A percentile compares a stretch with the other conserved stretches of the same genome.
Conservation (phyloP, 2,888 invertebrate genomes). For the Diabrotica balteata region DNA sequence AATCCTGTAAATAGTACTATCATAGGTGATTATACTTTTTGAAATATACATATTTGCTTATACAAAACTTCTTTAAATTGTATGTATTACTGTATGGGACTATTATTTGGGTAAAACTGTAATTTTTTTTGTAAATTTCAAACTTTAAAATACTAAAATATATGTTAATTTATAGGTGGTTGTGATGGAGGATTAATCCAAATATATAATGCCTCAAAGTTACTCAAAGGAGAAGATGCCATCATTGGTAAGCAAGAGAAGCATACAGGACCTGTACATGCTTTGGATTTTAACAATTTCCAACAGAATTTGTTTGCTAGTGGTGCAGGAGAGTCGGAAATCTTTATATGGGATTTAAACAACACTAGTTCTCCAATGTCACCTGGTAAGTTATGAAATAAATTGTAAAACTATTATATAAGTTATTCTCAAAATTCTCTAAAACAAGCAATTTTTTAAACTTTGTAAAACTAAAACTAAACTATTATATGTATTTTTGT, state of each 20-base stretch:
- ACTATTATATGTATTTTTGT: no score
- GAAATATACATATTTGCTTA: no score
- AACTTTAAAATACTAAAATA: no score
- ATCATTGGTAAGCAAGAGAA: slow-evolving; percentile 76
- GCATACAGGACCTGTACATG: slow-evolving; percentile 88
- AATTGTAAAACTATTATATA: neutral
- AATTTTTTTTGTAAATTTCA: no score
- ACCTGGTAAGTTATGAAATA: slow-evolving; percentile 65
- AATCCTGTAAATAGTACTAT: slow-evolving; percentile 71
- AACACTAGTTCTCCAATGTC: slow-evolving; percentile 90
- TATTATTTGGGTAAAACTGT: no score
- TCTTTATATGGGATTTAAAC: slow-evolving; percentile 96
- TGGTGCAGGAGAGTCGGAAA: slow-evolving; percentile 92
- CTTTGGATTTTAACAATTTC: slow-evolving; percentile 91
- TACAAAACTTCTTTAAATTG: no score
- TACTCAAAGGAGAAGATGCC: slow-evolving; percentile 75
- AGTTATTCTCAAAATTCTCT: no score
- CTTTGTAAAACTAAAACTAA: no score
- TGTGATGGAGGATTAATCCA: slow-evolving; percentile 89
- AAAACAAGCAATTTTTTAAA: no score
- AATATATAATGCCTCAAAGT: slow-evolving; percentile 83
- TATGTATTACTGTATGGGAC: no score
- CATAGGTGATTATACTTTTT: slow-evolving; percentile 58
- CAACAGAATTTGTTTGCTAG: slow-evolving; percentile 90
- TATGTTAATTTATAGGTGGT: slow-evolving; percentile 66